These are phyloP conservation scores for Mus minutoides DNA, from an alignment of 2,797 vertebrate species.

Conservation along the genomic window DNA sequence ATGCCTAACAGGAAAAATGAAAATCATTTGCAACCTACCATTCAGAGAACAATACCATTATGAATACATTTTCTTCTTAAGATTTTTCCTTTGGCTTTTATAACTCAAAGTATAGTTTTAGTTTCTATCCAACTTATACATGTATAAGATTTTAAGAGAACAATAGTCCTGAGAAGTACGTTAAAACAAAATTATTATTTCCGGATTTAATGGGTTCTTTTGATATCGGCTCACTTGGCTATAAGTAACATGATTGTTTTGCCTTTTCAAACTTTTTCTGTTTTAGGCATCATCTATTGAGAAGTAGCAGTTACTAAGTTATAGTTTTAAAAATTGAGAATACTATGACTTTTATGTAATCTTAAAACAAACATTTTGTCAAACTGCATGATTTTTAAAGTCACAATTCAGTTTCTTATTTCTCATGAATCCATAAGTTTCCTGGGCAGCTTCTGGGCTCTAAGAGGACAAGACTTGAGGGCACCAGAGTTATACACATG, in stretches of 20 bases:
- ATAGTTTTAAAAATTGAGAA: background rate
- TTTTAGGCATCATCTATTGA: background rate
- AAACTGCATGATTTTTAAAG: conserved; percentile 30
- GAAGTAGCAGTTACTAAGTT: background rate
- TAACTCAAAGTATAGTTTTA: conserved; percentile 3
- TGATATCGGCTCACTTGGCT: background rate
- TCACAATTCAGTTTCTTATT: background rate
- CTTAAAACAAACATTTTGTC: background rate
- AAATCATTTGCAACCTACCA: background rate
- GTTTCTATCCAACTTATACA: background rate
- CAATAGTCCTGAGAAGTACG: background rate
- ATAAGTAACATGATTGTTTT: conserved; percentile 2
- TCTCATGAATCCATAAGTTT: background rate
- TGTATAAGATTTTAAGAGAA: background rate
- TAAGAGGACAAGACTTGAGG: background rate
- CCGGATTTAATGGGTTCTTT: background rate
- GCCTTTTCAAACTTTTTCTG: background rate
- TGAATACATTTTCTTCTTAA: conserved; percentile 1
- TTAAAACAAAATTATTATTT: background rate
- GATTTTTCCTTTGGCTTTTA: background rate
- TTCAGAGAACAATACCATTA: background rate
- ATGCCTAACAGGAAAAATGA: background rate
- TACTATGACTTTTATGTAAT: background rate
- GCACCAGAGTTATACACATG: background rate
- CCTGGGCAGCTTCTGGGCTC: background rate